Evolutionary conservation across 2,113 vertebrate species (phyloP).

Genomic region (Cairina moschata): DNA sequence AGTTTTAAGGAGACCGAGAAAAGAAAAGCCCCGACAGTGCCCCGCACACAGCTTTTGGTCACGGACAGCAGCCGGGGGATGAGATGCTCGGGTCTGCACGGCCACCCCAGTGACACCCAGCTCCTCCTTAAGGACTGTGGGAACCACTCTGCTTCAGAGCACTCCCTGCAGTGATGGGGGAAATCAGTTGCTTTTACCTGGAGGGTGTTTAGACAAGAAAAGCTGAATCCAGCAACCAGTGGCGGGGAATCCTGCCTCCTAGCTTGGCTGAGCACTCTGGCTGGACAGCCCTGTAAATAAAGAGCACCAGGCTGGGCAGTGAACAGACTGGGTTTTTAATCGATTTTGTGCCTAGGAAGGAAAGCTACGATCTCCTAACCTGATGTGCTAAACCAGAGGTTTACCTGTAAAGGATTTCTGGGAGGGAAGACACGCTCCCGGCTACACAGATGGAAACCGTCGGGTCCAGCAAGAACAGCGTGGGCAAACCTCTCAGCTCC

Average conservation of each 20-base stretch:
- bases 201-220: not conserved
- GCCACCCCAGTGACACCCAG: not conserved
- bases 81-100: not conserved
- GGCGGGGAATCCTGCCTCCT: not conserved
- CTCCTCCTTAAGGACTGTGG: not conserved
- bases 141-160: not conserved
- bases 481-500: not conserved
- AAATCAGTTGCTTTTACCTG: not conserved
- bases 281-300: not conserved
- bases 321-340: not conserved
- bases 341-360: not conserved
- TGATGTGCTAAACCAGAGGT: not conserved
- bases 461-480: not conserved
- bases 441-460: not conserved
- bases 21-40: not conserved
- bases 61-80: not conserved
- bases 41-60: not conserved
- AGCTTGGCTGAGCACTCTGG: not conserved
- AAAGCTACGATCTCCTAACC: not conserved
- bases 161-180: not conserved
- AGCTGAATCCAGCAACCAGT: fast-evolving
- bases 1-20: not conserved
- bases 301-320: not conserved
- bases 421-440: fast-evolving
- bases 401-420: not conserved